These are phyloP conservation scores for Paramormyrops hopkinsi DNA, from an alignment of 2,797 vertebrate genomes.

Conservation along the genomic window DNA sequence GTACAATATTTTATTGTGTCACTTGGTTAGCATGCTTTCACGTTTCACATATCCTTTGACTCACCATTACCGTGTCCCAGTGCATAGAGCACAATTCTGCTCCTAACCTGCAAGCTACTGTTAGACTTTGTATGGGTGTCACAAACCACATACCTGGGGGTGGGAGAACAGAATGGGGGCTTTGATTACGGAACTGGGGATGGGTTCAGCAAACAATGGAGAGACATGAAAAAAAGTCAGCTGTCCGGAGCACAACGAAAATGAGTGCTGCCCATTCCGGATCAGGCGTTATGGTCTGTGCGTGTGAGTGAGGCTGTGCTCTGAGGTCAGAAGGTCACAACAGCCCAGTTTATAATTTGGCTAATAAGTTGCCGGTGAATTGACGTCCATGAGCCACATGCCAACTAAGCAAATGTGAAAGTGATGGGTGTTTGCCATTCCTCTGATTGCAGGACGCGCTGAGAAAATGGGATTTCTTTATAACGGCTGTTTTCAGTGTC, in stretches of 20 bases:
- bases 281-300: not conserved
- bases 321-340: not conserved
- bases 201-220: not conserved
- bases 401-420: not conserved
- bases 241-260: not conserved
- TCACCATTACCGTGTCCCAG: not conserved
- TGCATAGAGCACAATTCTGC: not conserved
- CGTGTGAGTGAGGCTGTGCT: not conserved
- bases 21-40: not conserved
- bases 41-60: not conserved
- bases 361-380: not conserved
- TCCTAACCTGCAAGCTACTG: not conserved
- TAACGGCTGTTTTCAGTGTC: not conserved
- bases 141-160: not conserved
- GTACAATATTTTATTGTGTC: not conserved
- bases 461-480: not conserved
- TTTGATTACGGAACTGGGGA: not conserved
- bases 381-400: not conserved
- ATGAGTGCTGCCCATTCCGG: not conserved
- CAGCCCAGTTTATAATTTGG: not conserved
- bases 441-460: not conserved
- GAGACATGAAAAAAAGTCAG: not conserved
- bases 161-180: not conserved
- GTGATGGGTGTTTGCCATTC: not conserved
- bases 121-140: not conserved